Base-by-base conservation (phyloP, 1,140 invertebrate species). In the Drosophila eugracilis region DNA sequence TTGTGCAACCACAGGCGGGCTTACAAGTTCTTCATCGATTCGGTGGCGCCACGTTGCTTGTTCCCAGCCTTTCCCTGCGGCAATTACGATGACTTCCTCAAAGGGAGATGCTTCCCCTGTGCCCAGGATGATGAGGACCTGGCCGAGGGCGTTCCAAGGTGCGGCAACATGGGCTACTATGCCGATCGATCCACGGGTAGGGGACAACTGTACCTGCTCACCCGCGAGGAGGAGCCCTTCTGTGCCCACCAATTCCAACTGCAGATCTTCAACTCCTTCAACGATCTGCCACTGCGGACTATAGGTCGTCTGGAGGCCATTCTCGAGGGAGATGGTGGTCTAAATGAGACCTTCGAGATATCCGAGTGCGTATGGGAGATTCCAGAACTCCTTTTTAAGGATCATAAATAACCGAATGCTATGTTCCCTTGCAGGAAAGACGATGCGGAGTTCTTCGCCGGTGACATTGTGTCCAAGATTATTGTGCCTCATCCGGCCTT, bases 101-200 rank as follows among this genome's bases (percentile, higher is more conserved):
- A 94, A 92, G 93, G 93, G 5, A 91, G 92, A 0, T 94, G 93
- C 73, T 94, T 94, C 58, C 93, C 93, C 3, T 94, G 93, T 65
- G 92, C 89, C 15, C 86, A 90, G 66, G 84, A 90, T n/a, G 90
- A 90, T 24, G 81, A 89, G 70, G 79, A 90, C 17, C 41, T 90
- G 24, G 80, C 74, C 22, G 89, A 92, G n/a, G 90, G 93, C 3
- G 92, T 93, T 12, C 90, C 93, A 4, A 92, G 93, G 2, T 98
- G 97, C 90, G 96, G 96, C 10, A 96, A 96, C 84, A 98, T 99
- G 97, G 98, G 98, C 1, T 98, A 97, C 92, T 97, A 98, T 91
- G 97, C 97, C 2, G 96, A 98, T 91, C 92, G 94, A 5, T 96
- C 96, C 0, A 93, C 94, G 3, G 96, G 96, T 0, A 92, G 96